These are phyloP conservation scores for Macrochelys suwanniensis DNA, from an alignment of 2,797 vertebrate species.

Conservation along the genomic window DNA sequence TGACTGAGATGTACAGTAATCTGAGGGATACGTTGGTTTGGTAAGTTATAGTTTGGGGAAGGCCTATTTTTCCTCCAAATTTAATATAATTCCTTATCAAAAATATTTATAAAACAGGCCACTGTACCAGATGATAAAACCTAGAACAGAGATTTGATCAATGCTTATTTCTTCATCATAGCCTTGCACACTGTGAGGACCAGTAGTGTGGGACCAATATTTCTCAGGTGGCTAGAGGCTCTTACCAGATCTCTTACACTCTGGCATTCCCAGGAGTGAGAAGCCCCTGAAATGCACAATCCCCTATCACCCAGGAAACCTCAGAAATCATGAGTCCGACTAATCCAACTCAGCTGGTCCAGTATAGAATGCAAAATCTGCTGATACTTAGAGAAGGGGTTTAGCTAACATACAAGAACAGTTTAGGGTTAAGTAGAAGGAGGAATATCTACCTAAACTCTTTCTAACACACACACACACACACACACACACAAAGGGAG, in stretches of 20 bases:
- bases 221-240: background rate
- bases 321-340: background rate
- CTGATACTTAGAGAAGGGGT: background rate
- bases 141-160: background rate
- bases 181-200: background rate
- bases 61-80: background rate
- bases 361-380: background rate
- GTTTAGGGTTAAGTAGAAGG: slow-evolving; percentile 39
- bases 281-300: background rate
- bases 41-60: background rate
- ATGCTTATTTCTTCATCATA: background rate
- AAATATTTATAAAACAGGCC: rapidly evolving
- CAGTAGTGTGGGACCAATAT: background rate
- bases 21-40: background rate
- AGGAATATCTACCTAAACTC: background rate
- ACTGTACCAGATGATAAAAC: background rate
- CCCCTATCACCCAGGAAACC: background rate
- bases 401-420: background rate
- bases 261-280: background rate
- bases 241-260: background rate
- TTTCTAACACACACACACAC: background rate
- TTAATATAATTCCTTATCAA: background rate
- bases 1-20: rapidly evolving
- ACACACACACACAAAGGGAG: background rate
- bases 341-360: background rate